These are phyloP conservation scores for Discoglossus pictus DNA, from an alignment of 2,797 vertebrate species.

Conservation along the genomic window DNA sequence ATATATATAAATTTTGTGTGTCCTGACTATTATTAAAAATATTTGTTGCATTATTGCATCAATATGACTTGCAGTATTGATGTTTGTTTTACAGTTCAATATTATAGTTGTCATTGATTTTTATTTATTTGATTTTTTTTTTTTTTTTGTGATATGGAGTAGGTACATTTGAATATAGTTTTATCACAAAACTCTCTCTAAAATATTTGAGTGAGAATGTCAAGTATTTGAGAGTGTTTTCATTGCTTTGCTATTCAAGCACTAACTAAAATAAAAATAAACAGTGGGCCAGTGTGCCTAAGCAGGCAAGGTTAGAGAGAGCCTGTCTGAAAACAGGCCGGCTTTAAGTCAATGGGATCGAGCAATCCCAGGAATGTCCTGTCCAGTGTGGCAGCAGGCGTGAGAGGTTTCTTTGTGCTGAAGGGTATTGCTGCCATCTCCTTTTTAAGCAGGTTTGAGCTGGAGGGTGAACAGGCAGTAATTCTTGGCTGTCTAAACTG, in stretches of 20 bases:
- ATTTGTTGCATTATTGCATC: too few relatives aligned
- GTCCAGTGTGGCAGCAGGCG: background rate
- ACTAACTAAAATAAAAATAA: constrained; percentile 46
- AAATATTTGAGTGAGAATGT: constrained; percentile 36
- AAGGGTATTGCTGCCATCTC: constrained; percentile 15
- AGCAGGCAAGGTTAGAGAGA: constrained; percentile 24
- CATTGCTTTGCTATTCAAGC: constrained; percentile 33
- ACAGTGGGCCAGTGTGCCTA: background rate
- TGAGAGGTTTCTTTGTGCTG: constrained; percentile 60
- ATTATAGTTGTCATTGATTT: background rate
- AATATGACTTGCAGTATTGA: too few relatives aligned
- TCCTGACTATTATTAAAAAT: too few relatives aligned
- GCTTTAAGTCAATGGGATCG: constrained; percentile 45
- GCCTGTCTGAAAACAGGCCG: constrained; percentile 34
- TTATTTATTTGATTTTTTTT: background rate
- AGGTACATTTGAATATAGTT: background rate
- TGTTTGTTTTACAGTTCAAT: too few relatives aligned
- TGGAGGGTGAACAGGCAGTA: constrained; percentile 34
- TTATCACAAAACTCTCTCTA: constrained; percentile 19
- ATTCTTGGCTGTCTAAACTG: constrained; percentile 40
- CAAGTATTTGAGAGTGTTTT: constrained; percentile 45
- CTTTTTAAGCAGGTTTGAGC: constrained; percentile 17
- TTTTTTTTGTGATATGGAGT: too few relatives aligned
- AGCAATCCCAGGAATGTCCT: constrained; percentile 55
- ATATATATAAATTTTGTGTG: too few relatives aligned